Conservation (phyloP, 2,888 invertebrate species). For the Lasioglossum lativentre region DNA sequence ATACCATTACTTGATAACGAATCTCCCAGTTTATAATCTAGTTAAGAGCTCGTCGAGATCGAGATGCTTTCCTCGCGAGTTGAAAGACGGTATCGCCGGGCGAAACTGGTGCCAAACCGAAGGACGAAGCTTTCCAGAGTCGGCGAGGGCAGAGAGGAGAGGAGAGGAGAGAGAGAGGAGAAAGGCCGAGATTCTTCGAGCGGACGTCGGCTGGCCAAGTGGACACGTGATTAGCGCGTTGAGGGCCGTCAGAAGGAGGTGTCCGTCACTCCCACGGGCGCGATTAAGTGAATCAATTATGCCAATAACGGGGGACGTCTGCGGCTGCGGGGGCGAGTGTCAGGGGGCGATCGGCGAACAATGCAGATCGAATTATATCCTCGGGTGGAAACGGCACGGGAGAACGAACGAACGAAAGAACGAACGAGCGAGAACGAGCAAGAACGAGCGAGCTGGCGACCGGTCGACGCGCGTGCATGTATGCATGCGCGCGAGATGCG, state of each 20-base stretch:
- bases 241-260: slow-evolving; percentile 62
- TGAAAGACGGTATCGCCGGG: not conserved
- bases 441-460: slow-evolving; percentile 3
- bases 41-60: not conserved
- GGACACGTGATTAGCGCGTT: slow-evolving; percentile 46
- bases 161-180: not conserved
- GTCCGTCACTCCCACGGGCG: slow-evolving; percentile 69
- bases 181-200: slow-evolving; percentile 1
- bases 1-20: too few relatives aligned
- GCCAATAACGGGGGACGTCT: slow-evolving; percentile 75
- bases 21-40: too few relatives aligned
- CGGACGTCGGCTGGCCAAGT: slow-evolving; percentile 47
- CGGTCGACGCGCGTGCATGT: slow-evolving; percentile 47
- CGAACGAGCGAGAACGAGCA: not conserved
- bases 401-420: not conserved
- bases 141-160: not conserved
- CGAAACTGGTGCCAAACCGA: not conserved
- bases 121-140: slow-evolving; percentile 1
- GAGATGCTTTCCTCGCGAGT: too few relatives aligned
- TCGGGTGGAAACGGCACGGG: slow-evolving; percentile 52
- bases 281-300: slow-evolving; percentile 80
- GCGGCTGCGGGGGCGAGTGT: slow-evolving; percentile 25
- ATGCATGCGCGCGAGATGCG: slow-evolving; percentile 50
- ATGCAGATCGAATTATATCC: slow-evolving; percentile 76
- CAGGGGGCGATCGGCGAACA: slow-evolving; percentile 74